Base-by-base conservation (phyloP, 1,140 invertebrate genomes). In the Drosophila sp. region DNA sequence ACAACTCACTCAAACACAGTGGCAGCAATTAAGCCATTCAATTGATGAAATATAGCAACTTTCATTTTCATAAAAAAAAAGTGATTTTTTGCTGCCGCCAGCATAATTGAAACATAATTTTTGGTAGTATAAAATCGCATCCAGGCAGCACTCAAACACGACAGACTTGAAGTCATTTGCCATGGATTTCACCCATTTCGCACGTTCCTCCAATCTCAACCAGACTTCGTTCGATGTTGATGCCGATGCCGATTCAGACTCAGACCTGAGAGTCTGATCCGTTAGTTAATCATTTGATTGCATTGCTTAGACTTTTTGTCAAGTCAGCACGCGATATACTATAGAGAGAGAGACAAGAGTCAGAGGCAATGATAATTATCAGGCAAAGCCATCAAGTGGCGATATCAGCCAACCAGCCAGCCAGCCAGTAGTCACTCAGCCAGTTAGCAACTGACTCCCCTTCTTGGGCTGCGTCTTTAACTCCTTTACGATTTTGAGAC, bases 21-120 rank as follows among this genome's bases (percentile, higher is more conserved):
- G 71, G 72, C 70, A 30, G 65, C 86, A 69, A 83, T 87, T 77
- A 84, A 84, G 84, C 85, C 80, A 79, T 89, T 83, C 70, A 71
- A 75, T 73, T 78, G 80, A 82, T 78, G 80, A 82, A 80, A 72
- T 62, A 73, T 79, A 70, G 65, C 80, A 80, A 89, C 84, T 87
- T 87, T 89, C 84, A 74, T 84, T 87, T 87, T 87, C 58, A 72
- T 67, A 71, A 67, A 50, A 70, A 25, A 38, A 38, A 38, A 38
- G 8, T 11, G 10, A 50, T 50, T 27, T 50, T 60, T 61, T 69
- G 33, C 29, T 56, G 77, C 77, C 77, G 74, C 73, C 63, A 76
- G 86, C 84, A 80, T 89, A 89, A 89, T 89, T 89, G 84, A 89
- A 89, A 89, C 84, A 89, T 89, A 84, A 84, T 89, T 89, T 89